Base-by-base conservation (phyloP, 2,113 vertebrate genomes). In the Megaleporinus macrocephalus region DNA sequence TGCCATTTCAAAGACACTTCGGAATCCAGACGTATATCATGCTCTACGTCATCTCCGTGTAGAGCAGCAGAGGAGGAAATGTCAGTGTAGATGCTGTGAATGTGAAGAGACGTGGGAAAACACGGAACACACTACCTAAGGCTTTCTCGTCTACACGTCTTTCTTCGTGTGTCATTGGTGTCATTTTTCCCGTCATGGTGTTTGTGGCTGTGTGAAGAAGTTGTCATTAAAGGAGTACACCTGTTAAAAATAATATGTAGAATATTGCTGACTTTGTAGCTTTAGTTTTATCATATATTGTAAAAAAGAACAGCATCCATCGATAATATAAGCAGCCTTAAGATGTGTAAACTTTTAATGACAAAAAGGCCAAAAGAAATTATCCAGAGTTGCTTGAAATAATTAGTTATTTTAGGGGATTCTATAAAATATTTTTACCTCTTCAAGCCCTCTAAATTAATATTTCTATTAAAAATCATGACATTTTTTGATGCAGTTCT, bases 1-100 rank as follows among this genome's bases (percentile, higher is more conserved):
- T 80, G 79, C 71, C 82, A 86, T 86, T 84, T 86, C 76, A 81
- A 82, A 86, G 79, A 76, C 71, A 79, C 53, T 79, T 69, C 51
- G 63, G 41, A 75, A 66, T 77, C 77, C 68, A 30, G 49, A 51
- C 27, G 80, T 53, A n/a, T 70, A 59, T 69, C 24, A 5, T 0
- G 22, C 51, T 57, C 57, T 41, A 70, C 62, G 9, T 18, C 29
- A 57, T 53, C 12, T 78, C 33, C 22, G 71, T 62, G 29, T 26
- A 61, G 61, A 76, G 24, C 30, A 72, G 27, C 27, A 26, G 24
- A 53, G 36, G 33, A 61, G 14, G n/a, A 82, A 70, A 72, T 83
- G 57, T 78, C 81, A 72, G 74, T 41, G 41, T 61, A 71, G 68
- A 76, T 44, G 59, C 63, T 66, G 62, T 29, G 62, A 76, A 36